These are phyloP conservation scores for Cyclura pinguis DNA, from an alignment of 2,797 vertebrate genomes.

Conservation along the genomic window DNA sequence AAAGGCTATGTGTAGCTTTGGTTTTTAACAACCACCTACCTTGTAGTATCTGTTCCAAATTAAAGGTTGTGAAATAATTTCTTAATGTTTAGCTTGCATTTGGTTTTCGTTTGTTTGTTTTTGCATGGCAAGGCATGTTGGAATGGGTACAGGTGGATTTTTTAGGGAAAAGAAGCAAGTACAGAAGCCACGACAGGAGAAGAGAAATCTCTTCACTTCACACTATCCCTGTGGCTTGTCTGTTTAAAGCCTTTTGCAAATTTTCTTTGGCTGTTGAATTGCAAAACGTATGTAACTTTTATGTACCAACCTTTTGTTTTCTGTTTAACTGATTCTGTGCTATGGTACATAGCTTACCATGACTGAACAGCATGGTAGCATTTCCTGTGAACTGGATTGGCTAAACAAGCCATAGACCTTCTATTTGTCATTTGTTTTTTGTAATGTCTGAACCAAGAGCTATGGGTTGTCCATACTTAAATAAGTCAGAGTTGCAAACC, in stretches of 20 bases:
- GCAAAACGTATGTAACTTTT: background rate
- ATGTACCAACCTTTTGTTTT: background rate
- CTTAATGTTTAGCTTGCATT: background rate
- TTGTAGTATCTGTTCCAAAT: background rate
- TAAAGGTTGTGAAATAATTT: background rate
- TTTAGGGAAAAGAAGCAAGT: no score
- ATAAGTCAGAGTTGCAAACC: background rate
- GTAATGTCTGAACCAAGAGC: background rate
- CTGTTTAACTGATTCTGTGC: background rate
- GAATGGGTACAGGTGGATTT: background rate
- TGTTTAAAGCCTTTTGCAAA: background rate
- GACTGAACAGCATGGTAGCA: background rate
- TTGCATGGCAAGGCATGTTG: background rate
- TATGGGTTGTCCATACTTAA: background rate
- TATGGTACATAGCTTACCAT: background rate
- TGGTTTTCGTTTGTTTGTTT: background rate
- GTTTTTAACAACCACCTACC: background rate
- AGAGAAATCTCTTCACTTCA: background rate
- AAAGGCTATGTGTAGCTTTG: background rate
- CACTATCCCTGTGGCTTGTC: background rate
- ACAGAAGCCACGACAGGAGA: background rate
- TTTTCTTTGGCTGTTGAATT: background rate
- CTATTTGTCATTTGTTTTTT: background rate
- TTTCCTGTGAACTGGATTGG: background rate
- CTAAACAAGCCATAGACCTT: background rate